Conservation (phyloP, 2,888 invertebrate species). For the Hirtodrosophila alboralis region DNA sequence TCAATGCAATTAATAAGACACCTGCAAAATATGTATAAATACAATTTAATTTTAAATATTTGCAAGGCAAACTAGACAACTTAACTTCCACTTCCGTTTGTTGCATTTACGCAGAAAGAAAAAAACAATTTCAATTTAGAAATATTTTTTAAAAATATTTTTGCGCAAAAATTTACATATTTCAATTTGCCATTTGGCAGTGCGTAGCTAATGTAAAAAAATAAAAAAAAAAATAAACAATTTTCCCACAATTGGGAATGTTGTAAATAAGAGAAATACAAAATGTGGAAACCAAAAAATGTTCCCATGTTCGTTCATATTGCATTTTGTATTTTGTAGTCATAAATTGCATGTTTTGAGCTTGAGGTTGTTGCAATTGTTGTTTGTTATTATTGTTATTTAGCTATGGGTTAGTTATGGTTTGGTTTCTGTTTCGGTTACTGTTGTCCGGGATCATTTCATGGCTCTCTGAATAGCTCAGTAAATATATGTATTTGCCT, state of each 20-base stretch:
- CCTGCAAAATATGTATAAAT: slow-evolving; percentile 22
- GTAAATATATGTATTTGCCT: slow-evolving; percentile 26
- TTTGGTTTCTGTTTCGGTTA: too few species aligned
- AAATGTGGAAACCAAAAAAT: slow-evolving; percentile 33
- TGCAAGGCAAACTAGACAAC: slow-evolving; percentile 29
- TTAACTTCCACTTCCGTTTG: slow-evolving; percentile 44
- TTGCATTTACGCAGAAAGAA: slow-evolving; percentile 7
- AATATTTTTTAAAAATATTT: slow-evolving; percentile 8
- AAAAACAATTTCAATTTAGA: slow-evolving; percentile 17
- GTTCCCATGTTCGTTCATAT: slow-evolving; percentile 63
- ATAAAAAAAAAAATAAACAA: too few species aligned
- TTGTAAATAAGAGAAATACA: slow-evolving; percentile 16
- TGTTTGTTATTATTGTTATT: slow-evolving; percentile 8
- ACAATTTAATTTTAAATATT: slow-evolving; percentile 53
- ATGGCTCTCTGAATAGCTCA: slow-evolving; percentile 24
- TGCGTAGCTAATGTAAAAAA: slow-evolving; percentile 50
- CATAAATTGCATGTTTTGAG: slow-evolving; percentile 55
- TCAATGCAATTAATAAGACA: slow-evolving; percentile 42
- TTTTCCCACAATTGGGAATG: slow-evolving; percentile 47
- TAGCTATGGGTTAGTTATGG: slow-evolving; percentile 3
- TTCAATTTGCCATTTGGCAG: slow-evolving; percentile 23
- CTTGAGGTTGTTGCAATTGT: slow-evolving; percentile 37
- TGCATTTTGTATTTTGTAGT: slow-evolving; percentile 48
- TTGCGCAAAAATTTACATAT: slow-evolving; percentile 20
- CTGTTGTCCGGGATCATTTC: slow-evolving; percentile 29